Percentiles rank a stretch among this genome's conserved stretches.
These are phyloP conservation scores for Tapera naevia DNA, from an alignment of 2,797 vertebrate genomes.

Conservation along the genomic window DNA sequence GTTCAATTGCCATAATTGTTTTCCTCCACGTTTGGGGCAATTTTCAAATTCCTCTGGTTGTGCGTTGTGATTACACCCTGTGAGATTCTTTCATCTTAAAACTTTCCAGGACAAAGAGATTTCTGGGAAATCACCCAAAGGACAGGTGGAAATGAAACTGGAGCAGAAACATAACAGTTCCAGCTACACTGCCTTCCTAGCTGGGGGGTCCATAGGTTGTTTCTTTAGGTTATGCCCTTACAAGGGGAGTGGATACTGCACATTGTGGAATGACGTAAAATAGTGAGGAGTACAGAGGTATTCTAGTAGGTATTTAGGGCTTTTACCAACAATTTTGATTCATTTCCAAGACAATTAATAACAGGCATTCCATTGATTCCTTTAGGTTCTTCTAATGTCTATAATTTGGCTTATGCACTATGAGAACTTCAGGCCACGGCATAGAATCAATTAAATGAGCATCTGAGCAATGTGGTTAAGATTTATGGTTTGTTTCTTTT, in stretches of 20 bases:
- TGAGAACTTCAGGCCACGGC: not conserved
- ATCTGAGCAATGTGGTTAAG: not conserved
- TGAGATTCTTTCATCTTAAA: not conserved
- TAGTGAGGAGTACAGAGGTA: not conserved
- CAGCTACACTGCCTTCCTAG: not conserved
- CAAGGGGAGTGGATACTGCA: not conserved
- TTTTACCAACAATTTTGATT: not conserved
- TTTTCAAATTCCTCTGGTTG: conserved; percentile 31
- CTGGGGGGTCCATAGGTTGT: not conserved
- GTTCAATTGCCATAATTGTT: conserved; percentile 47
- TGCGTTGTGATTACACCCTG: not conserved
- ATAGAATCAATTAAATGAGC: conserved; percentile 3
- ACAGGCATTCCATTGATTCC: conserved; percentile 43
- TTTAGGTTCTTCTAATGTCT: not conserved
- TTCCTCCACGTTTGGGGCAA: not conserved
- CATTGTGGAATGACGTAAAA: not conserved
- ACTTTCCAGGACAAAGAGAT: not conserved
- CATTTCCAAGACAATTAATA: conserved; percentile 37
- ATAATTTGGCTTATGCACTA: not conserved
- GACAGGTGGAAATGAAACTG: not conserved
- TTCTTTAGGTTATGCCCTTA: not conserved
- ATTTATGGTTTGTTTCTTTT: not conserved
- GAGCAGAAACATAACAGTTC: not conserved
- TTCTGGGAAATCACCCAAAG: not conserved
- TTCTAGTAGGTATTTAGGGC: not conserved